These are phyloP conservation scores for Parnassius mnemosyne DNA, from an alignment of 2,888 invertebrate species.

Conservation along the genomic window DNA sequence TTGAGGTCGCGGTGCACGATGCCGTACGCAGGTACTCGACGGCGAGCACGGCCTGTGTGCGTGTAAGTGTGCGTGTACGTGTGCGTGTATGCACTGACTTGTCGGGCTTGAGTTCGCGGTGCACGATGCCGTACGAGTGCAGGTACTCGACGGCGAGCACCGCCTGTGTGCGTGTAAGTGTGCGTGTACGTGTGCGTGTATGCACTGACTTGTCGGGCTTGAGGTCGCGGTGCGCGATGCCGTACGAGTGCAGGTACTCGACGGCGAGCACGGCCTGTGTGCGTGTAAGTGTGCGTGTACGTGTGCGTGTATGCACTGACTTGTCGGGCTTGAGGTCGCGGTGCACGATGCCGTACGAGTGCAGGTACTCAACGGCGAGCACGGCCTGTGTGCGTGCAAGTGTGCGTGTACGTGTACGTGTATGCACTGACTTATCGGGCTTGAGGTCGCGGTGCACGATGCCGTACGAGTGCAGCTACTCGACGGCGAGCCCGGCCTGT, in stretches of 20 bases:
- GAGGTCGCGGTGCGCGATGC: slow-evolving; percentile 98
- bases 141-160: slow-evolving; percentile 99
- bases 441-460: slow-evolving; percentile 99
- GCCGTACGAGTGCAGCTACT: slow-evolving; percentile 49
- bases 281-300: no score
- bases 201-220: slow-evolving; percentile 95
- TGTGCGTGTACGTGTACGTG: no score
- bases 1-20: no score
- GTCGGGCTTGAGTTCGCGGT: slow-evolving; percentile 98
- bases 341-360: no score
- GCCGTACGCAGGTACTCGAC: no score
- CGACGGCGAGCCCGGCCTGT: no score
- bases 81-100: slow-evolving; percentile 82
- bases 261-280: slow-evolving; percentile 99
- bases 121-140: slow-evolving; percentile 99
- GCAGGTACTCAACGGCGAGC: no score
- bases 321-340: no score
- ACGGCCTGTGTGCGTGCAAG: no score
- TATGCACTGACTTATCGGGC: slow-evolving; percentile 91
- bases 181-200: background rate
- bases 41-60: background rate
- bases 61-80: no score
- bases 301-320: no score
- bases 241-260: slow-evolving; percentile 99
- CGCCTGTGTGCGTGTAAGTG: slow-evolving; percentile 89